phyloP scores from a whole-genome alignment of 2,888 invertebrate genomes.

The Chaitophorus viminalis region DNA sequence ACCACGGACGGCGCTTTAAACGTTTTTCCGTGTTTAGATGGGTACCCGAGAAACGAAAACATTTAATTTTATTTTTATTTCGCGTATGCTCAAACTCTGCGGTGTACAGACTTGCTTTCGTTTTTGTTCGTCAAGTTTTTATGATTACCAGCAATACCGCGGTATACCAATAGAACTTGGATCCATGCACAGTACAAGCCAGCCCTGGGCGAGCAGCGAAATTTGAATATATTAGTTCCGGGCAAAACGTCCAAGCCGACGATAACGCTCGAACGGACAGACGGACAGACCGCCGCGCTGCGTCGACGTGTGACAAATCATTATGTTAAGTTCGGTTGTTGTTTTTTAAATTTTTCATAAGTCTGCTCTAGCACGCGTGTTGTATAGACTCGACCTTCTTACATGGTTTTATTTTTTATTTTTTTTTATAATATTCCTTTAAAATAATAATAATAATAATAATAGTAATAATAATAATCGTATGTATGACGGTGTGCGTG shows the following conservation, averaged over 20 bases:
- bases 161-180: not conserved
- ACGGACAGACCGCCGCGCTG: too few relatives aligned
- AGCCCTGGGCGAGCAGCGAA: conserved; percentile 38
- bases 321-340: conserved; percentile 51
- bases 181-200: not conserved
- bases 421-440: conserved; percentile 53
- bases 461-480: conserved; percentile 54
- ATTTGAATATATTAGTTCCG: conserved; percentile 60
- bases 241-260: conserved; percentile 18
- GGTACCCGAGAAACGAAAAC: too few relatives aligned
- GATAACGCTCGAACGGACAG: not conserved
- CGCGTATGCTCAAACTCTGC: too few relatives aligned
- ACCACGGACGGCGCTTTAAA: too few relatives aligned
- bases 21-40: too few relatives aligned
- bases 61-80: too few relatives aligned
- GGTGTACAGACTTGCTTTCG: too few relatives aligned
- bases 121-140: not conserved
- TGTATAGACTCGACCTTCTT: conserved; percentile 57
- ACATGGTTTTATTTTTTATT: conserved; percentile 49
- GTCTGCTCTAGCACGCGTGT: conserved; percentile 29
- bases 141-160: not conserved
- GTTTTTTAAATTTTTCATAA: conserved; percentile 55
- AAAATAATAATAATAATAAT: conserved; percentile 54
- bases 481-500: conserved; percentile 59
- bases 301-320: conserved; percentile 60